A percentile compares a stretch with the other conserved stretches of the same genome.
Conservation (phyloP, 2,888 invertebrate genomes). For the Catocala nupta region DNA sequence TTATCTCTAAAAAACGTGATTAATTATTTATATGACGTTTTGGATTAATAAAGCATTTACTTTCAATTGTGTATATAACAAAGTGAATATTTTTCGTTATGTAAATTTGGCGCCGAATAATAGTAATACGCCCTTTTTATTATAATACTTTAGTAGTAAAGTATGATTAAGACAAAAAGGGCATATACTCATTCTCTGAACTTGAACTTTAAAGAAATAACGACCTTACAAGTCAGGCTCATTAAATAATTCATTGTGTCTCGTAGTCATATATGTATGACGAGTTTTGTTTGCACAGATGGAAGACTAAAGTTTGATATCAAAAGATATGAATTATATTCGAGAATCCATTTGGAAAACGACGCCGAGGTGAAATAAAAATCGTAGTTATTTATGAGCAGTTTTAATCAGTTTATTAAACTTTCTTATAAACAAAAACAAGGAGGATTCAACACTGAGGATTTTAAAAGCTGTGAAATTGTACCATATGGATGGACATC, state of each 20-base stretch:
- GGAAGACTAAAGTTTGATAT: constrained; percentile 54
- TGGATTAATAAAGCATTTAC: neutral
- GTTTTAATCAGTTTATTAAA: too few species aligned
- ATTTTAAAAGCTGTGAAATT: neutral
- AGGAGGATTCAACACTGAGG: neutral
- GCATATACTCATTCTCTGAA: neutral
- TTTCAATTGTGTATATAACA: too few species aligned
- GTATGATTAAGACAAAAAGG: neutral
- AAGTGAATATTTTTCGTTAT: too few species aligned
- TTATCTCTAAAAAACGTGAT: too few species aligned
- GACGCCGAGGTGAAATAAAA: too few species aligned
- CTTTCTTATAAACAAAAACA: too few species aligned
- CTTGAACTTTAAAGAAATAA: neutral
- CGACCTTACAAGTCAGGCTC: constrained; percentile 31
- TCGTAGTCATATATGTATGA: constrained; percentile 43
- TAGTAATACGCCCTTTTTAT: too few species aligned
- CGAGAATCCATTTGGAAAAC: constrained; percentile 14
- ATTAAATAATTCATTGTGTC: constrained; percentile 58
- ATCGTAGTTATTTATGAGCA: too few species aligned
- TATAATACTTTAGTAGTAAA: too few species aligned
- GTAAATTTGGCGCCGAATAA: too few species aligned
- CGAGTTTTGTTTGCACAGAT: constrained; percentile 57
- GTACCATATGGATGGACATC: neutral
- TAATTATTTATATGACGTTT: neutral
- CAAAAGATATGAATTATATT: constrained; percentile 33